A percentile compares a stretch with the other conserved stretches of the same genome.
Conservation (phyloP, 2,888 invertebrate species). For the Syrista parreyssii region DNA sequence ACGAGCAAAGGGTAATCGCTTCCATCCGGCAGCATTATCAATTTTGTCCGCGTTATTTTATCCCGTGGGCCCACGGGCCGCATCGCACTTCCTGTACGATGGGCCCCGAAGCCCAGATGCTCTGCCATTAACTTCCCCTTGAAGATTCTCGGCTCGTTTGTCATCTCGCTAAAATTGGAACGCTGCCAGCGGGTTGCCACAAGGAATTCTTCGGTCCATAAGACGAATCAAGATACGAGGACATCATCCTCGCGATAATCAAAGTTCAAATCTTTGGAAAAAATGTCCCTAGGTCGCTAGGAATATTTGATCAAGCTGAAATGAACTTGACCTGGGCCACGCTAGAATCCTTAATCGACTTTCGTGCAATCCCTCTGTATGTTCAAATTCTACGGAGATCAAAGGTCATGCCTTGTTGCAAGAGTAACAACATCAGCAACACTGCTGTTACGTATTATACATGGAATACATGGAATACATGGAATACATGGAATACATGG, state of each 20-base stretch:
- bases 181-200: constrained; percentile 25
- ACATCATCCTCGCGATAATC: not conserved
- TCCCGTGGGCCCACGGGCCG: constrained; percentile 26
- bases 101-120: constrained; percentile 41
- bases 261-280: not conserved
- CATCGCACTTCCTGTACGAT: constrained; percentile 35
- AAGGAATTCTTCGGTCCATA: not conserved
- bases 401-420: not conserved
- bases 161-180: constrained; percentile 44
- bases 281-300: not conserved
- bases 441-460: too few relatives aligned
- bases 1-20: constrained; percentile 44
- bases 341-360: not conserved
- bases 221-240: not conserved
- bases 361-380: not conserved
- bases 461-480: not conserved
- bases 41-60: constrained; percentile 55
- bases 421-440: not conserved
- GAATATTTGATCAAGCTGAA: not conserved
- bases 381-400: not conserved
- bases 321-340: not conserved
- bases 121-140: constrained; percentile 39
- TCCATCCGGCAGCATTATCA: constrained; percentile 56
- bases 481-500: not conserved
- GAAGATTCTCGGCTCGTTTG: constrained; percentile 19